Evolutionary conservation across 2,797 vertebrate species (phyloP).

Genomic region (Poeciliopsis presidionis): DNA sequence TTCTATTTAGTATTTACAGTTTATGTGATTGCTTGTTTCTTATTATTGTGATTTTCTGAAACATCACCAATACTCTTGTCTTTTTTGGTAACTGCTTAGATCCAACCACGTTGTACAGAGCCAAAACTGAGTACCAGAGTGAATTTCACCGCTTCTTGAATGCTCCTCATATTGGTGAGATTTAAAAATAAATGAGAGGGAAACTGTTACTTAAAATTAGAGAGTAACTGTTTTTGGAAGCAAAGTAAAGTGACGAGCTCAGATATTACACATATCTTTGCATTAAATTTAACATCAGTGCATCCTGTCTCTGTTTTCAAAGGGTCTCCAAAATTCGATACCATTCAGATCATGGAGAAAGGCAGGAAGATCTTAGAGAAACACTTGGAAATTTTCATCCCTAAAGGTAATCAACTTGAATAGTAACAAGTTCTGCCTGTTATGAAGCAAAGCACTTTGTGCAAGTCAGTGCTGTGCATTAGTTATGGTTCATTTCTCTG

Average conservation of each 20-base stretch:
- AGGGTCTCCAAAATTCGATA: slow-evolving; percentile 54
- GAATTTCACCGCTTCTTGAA: slow-evolving; percentile 73
- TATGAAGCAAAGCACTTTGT: slow-evolving; percentile 22
- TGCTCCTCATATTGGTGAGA: slow-evolving; percentile 47
- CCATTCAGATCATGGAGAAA: slow-evolving; percentile 76
- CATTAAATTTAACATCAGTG: neutral
- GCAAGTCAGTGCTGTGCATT: slow-evolving; percentile 15
- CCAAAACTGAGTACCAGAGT: slow-evolving; percentile 76
- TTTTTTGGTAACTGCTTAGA: slow-evolving; percentile 55
- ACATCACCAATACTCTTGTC: neutral
- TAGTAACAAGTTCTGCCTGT: slow-evolving; percentile 9
- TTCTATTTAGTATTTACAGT: too few relatives aligned
- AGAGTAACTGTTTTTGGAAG: too few relatives aligned
- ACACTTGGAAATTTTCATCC: slow-evolving; percentile 73
- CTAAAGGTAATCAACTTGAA: slow-evolving; percentile 56
- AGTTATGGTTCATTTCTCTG: slow-evolving; percentile 32
- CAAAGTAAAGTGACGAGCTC: neutral
- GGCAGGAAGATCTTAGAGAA: slow-evolving; percentile 74
- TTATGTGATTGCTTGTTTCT: neutral
- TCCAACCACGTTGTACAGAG: slow-evolving; percentile 77
- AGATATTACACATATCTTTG: neutral
- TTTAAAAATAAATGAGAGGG: neutral
- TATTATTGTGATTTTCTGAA: neutral
- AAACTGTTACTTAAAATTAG: neutral
- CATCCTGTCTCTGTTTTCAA: slow-evolving; percentile 6